Percentiles rank a stretch among this genome's conserved stretches.
Evolutionary conservation across 2,888 invertebrate genomes (phyloP).

Genomic region (Tiliacea citrago): DNA sequence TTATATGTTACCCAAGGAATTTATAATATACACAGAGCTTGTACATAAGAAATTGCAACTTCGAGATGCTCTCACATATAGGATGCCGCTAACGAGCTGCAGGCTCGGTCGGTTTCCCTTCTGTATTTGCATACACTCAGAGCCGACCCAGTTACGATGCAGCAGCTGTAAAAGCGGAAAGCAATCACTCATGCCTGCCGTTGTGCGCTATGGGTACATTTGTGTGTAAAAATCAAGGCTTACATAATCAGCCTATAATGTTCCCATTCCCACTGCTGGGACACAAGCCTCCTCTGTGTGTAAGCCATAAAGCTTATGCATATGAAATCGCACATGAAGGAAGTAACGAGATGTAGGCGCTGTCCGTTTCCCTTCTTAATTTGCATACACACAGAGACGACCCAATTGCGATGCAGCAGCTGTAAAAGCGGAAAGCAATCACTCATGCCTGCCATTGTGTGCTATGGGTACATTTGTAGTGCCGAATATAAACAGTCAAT

Average conservation of each 20-base stretch:
- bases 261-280: too few species aligned
- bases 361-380: constrained; percentile 8
- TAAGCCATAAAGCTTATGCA: neutral
- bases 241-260: too few species aligned
- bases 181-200: constrained; percentile 22
- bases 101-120: constrained; percentile 8
- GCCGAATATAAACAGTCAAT: neutral
- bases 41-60: neutral
- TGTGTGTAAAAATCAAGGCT: neutral
- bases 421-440: constrained; percentile 24
- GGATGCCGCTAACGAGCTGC: constrained; percentile 10
- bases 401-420: constrained; percentile 13
- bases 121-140: constrained; percentile 18
- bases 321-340: neutral
- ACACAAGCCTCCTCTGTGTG: too few species aligned
- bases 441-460: constrained; percentile 9
- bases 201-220: neutral
- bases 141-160: constrained; percentile 10
- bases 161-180: constrained; percentile 14
- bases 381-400: constrained; percentile 9
- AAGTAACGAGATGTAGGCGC: constrained; percentile 19
- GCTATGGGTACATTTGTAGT: neutral
- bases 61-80: neutral
- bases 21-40: neutral
- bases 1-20: neutral